A percentile compares a stretch with the other conserved stretches of the same genome.
Evolutionary conservation across 92 coral and sea anemone species (phyloP).

Genomic region (Pocillopora grandis): DNA sequence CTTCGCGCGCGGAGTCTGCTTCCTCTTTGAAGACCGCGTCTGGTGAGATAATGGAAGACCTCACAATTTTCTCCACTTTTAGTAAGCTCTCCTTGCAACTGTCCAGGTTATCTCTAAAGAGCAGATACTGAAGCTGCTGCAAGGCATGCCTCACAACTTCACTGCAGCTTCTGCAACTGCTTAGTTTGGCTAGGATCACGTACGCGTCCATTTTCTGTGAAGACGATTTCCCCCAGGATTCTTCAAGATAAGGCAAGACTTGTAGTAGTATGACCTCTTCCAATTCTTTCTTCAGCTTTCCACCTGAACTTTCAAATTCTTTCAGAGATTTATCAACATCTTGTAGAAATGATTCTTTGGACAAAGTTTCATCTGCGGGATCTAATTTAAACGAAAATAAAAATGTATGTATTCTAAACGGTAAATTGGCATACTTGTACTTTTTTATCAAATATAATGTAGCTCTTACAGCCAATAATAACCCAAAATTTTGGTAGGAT

Average conservation of each 20-base stretch:
- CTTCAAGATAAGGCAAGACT: constrained; percentile 1
- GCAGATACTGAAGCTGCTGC: constrained; percentile 8
- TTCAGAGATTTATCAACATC: not conserved
- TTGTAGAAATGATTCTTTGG: constrained; percentile 3
- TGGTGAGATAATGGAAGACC: constrained; percentile 10
- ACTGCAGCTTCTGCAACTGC: not conserved
- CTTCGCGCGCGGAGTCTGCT: not conserved
- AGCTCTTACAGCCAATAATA: too few species aligned
- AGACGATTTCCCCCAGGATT: not conserved
- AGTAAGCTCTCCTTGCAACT: not conserved
- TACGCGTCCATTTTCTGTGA: not conserved
- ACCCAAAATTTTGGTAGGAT: too few species aligned
- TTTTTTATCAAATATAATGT: too few species aligned
- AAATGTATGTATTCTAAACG: not conserved
- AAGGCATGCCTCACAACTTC: constrained; percentile 9
- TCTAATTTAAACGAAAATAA: not conserved
- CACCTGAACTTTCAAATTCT: not conserved
- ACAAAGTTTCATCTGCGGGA: not conserved
- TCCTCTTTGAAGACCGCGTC: not conserved
- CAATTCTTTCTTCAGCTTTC: not conserved
- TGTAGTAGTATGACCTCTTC: not conserved
- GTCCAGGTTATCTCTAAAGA: constrained; percentile 15
- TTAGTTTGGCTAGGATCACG: constrained; percentile 5
- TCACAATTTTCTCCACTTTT: constrained; percentile 3
- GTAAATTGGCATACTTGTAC: not conserved